Evolutionary conservation across 2,888 invertebrate genomes (phyloP).

Genomic region (Cheiracanthium punctorium): DNA sequence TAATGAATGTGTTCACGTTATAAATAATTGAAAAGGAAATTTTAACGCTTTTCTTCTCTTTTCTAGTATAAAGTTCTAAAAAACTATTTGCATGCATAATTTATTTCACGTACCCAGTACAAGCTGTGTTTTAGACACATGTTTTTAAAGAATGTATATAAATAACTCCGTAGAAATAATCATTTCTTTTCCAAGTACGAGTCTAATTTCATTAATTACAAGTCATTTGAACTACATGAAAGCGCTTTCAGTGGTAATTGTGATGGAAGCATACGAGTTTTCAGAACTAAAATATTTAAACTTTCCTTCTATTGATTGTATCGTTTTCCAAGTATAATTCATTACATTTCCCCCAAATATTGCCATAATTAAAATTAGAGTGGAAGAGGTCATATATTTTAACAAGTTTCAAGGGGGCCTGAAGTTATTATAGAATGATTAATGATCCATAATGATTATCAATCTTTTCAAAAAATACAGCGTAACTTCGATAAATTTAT

Average conservation of each 20-base stretch:
- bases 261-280: not conserved
- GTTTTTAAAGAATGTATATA: no score
- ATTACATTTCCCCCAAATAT: not conserved
- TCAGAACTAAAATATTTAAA: not conserved
- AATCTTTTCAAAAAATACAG: not conserved
- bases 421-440: not conserved
- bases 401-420: not conserved
- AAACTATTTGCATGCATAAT: no score
- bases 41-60: no score
- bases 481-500: not conserved
- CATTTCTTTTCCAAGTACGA: no score
- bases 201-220: not conserved
- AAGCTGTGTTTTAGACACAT: no score
- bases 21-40: no score
- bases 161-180: no score
- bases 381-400: not conserved
- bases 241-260: not conserved
- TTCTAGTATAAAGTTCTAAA: no score
- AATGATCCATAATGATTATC: not conserved
- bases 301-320: not conserved
- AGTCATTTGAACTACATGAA: not conserved
- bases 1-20: no score
- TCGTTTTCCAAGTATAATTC: not conserved
- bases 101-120: no score
- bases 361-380: not conserved